Evolutionary conservation across 1,140 invertebrate species (phyloP).

Genomic region (Heliconius hewitsoni): DNA sequence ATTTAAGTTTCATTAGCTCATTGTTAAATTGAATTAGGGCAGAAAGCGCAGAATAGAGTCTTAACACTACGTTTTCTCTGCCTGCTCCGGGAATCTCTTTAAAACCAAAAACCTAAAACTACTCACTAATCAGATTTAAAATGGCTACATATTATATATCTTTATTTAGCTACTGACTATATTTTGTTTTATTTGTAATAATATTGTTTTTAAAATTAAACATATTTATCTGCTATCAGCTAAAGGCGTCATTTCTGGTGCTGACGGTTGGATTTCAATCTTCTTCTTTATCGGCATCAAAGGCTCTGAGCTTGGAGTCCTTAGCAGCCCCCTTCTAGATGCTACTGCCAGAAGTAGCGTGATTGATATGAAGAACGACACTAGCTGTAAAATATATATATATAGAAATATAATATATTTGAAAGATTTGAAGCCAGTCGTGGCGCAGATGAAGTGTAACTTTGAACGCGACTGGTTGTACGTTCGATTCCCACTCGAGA

Average conservation of each 20-base stretch:
- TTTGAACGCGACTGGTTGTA: too few relatives aligned
- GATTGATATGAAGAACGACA: constrained; percentile 45
- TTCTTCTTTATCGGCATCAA: constrained; percentile 33
- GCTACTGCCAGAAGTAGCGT: constrained; percentile 37
- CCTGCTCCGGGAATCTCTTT: too few relatives aligned
- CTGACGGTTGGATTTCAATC: constrained; percentile 20
- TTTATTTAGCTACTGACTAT: background rate
- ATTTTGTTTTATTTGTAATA: background rate
- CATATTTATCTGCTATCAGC: constrained; percentile 23
- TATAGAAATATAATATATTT: too few relatives aligned
- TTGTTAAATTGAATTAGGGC: too few relatives aligned
- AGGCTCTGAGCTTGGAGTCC: background rate
- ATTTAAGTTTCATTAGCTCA: too few relatives aligned
- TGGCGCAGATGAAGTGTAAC: too few relatives aligned
- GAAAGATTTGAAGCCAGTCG: too few relatives aligned
- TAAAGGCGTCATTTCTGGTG: constrained; percentile 40
- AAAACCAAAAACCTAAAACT: too few relatives aligned
- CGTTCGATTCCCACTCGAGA: too few relatives aligned
- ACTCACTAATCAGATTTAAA: background rate
- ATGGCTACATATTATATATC: background rate
- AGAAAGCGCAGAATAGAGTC: too few relatives aligned
- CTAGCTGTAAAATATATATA: constrained; percentile 38
- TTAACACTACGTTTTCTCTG: too few relatives aligned
- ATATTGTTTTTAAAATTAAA: background rate
- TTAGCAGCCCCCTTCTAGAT: constrained; percentile 37